phyloP scores from a whole-genome alignment of 2,797 vertebrate genomes.

The Microhierax caerulescens region DNA sequence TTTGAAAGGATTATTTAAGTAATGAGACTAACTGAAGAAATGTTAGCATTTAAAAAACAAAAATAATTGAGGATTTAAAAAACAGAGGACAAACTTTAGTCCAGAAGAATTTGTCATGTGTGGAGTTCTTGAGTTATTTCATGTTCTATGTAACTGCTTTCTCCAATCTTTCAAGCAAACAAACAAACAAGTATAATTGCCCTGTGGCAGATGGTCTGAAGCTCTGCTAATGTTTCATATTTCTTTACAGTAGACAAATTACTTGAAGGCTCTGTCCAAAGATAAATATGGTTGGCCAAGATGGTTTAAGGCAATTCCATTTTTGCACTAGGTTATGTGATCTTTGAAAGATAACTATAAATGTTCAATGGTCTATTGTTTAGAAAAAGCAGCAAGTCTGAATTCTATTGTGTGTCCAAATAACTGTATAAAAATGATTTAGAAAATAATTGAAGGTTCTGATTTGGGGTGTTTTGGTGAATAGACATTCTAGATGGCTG shows the following conservation, averaged over 20 bases:
- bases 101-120: background rate
- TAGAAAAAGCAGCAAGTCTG: background rate
- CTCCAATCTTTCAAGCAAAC: background rate
- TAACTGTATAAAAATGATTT: background rate
- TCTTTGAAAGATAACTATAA: background rate
- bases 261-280: background rate
- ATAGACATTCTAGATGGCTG: background rate
- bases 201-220: background rate
- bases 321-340: background rate
- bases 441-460: background rate
- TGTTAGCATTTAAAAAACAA: background rate
- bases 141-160: background rate
- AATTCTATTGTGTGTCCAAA: background rate
- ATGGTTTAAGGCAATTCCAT: background rate
- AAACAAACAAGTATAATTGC: background rate
- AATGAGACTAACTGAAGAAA: background rate
- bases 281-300: background rate
- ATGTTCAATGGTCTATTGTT: background rate
- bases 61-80: background rate
- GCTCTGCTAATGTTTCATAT: background rate
- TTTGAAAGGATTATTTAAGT: background rate
- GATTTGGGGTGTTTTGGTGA: background rate
- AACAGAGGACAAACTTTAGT: background rate
- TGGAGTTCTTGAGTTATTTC: background rate
- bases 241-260: background rate